Conservation (phyloP, 2,113 vertebrate species). For the human (Homo sapiens) region DNA sequence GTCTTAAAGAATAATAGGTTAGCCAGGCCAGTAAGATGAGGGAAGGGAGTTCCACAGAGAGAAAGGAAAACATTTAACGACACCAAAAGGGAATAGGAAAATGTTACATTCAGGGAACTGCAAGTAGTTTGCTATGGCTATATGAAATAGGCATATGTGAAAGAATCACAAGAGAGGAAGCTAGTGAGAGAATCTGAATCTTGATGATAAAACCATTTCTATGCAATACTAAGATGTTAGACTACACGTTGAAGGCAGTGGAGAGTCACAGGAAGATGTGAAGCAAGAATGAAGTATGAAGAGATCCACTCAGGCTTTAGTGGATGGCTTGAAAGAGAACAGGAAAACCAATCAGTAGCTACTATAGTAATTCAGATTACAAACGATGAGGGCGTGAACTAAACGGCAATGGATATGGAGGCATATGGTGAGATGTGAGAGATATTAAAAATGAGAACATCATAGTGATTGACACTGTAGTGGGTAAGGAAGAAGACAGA, state of each 20-base stretch:
- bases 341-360: background rate
- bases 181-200: background rate
- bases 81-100: background rate
- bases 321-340: background rate
- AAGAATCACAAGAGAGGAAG: background rate
- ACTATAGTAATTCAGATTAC: background rate
- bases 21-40: background rate
- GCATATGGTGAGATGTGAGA: background rate
- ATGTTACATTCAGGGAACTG: background rate
- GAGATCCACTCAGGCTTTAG: background rate
- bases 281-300: background rate
- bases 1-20: background rate
- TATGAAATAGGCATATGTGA: background rate
- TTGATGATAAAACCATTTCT: background rate
- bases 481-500: background rate
- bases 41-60: background rate
- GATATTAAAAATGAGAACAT: background rate
- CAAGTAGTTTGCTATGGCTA: background rate
- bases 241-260: background rate
- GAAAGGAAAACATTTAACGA: conserved; percentile 22
- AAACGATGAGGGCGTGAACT: background rate
- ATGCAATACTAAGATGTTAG: background rate
- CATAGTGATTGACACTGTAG: background rate
- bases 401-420: background rate
- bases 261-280: background rate